A percentile compares a stretch with the other conserved stretches of the same genome.
Conservation (phyloP, 2,888 invertebrate genomes). For the Pristionchus maxplancki region DNA sequence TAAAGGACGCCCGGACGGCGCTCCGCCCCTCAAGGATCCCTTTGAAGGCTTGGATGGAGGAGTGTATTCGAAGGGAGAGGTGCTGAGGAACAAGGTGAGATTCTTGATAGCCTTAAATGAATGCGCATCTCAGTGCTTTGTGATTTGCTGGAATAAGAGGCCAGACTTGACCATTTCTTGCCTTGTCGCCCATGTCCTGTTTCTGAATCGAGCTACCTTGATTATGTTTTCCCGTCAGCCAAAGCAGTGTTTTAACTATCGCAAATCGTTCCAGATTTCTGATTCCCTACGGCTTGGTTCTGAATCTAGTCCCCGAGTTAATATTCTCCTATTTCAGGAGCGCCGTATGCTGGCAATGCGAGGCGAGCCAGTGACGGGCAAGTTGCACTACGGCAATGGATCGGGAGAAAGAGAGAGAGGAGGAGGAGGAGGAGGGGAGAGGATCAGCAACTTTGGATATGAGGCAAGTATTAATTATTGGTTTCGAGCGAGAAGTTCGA, state of each 20-base stretch:
- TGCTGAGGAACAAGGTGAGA: conserved; percentile 62
- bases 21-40: conserved; percentile 58
- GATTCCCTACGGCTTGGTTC: background rate
- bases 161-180: no score
- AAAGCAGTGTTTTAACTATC: no score
- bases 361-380: conserved; percentile 40
- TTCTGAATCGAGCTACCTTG: no score
- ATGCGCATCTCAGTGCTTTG: background rate
- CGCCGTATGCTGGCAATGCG: conserved; percentile 45
- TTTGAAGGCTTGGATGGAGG: conserved; percentile 68
- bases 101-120: background rate
- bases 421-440: conserved; percentile 21
- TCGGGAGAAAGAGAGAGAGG: background rate
- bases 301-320: background rate
- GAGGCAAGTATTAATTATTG: background rate
- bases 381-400: background rate
- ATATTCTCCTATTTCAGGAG: background rate
- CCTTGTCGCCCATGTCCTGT: no score
- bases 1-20: conserved; percentile 25
- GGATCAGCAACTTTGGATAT: conserved; percentile 19
- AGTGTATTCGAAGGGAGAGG: conserved; percentile 68
- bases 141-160: no score
- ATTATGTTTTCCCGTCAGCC: no score
- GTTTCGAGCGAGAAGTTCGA: background rate
- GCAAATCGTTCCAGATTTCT: no score